Conservation (phyloP, 2,888 invertebrate genomes). For the Lycia hirtaria region DNA sequence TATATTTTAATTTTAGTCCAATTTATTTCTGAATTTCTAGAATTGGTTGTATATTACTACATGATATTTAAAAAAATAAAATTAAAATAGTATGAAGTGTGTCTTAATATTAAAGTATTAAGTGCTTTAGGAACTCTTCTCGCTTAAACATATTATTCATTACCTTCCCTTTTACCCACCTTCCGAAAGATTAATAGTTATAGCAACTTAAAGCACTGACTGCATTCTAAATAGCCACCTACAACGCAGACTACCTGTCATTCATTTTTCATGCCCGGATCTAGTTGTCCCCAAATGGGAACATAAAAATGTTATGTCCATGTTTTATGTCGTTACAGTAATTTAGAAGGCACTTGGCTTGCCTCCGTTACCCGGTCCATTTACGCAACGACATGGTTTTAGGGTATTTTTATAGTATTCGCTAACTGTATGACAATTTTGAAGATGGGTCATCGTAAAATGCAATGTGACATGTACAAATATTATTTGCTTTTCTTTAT, state of each 20-base stretch:
- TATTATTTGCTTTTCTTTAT: neutral
- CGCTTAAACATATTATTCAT: too few relatives aligned
- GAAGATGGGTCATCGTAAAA: constrained; percentile 31
- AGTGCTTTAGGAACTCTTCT: too few relatives aligned
- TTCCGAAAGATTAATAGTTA: too few relatives aligned
- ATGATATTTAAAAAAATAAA: too few relatives aligned
- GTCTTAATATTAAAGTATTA: too few relatives aligned
- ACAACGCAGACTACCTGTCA: constrained; percentile 11
- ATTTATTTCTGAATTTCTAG: too few relatives aligned
- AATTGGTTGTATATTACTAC: too few relatives aligned
- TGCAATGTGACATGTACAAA: neutral
- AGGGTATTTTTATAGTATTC: constrained; percentile 45
- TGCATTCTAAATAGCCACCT: neutral
- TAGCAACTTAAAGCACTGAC: too few relatives aligned
- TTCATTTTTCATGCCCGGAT: constrained; percentile 13
- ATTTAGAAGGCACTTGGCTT: constrained; percentile 48
- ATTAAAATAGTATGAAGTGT: too few relatives aligned
- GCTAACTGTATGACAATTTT: constrained; percentile 41
- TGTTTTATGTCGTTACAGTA: constrained; percentile 51
- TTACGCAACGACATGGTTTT: constrained; percentile 44
- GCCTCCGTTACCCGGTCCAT: constrained; percentile 46
- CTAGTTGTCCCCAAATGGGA: constrained; percentile 21
- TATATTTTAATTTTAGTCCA: too few relatives aligned
- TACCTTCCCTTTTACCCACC: too few relatives aligned
- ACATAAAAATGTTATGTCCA: constrained; percentile 48